A percentile compares a stretch with the other conserved stretches of the same genome.
Conservation (phyloP, 2,113 vertebrate species). For the Gadus chalcogrammus region DNA sequence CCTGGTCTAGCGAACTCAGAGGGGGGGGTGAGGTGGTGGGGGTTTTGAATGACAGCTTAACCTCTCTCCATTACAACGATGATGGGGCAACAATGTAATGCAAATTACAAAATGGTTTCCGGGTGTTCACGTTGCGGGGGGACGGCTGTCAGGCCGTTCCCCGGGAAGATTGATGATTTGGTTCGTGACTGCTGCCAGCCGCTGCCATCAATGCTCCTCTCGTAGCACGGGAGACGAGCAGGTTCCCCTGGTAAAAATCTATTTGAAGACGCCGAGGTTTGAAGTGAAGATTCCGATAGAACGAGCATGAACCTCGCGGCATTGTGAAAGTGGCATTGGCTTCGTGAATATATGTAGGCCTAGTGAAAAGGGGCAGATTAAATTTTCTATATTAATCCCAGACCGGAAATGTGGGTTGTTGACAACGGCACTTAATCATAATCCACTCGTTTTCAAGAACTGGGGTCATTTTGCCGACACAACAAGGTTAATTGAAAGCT, state of each 20-base stretch:
- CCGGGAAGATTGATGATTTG: constrained; percentile 38
- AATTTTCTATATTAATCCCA: too few relatives aligned
- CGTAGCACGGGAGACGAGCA: constrained; percentile 14
- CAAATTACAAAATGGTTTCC: constrained; percentile 25
- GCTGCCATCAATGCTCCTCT: constrained; percentile 28
- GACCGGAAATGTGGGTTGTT: too few relatives aligned
- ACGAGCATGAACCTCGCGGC: too few relatives aligned
- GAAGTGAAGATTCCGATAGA: too few relatives aligned
- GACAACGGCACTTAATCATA: too few relatives aligned
- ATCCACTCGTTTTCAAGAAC: too few relatives aligned
- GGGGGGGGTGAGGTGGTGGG: not conserved
- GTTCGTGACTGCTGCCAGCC: constrained; percentile 25
- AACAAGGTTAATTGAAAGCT: too few relatives aligned
- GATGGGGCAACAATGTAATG: constrained; percentile 27
- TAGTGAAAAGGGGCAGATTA: too few relatives aligned
- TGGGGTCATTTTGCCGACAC: too few relatives aligned
- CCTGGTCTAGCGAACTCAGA: not conserved
- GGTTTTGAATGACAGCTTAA: constrained; percentile 27
- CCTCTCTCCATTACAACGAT: constrained; percentile 15
- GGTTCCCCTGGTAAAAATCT: constrained; percentile 2
- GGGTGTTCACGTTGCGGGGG: constrained; percentile 8
- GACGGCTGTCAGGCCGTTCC: constrained; percentile 30
- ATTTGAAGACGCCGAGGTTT: too few relatives aligned
- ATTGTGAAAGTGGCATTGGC: too few relatives aligned
- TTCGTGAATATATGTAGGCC: too few relatives aligned